These are phyloP conservation scores for Brachionus koreanus DNA, from an alignment of 1,140 invertebrate genomes.

Conservation along the genomic window DNA sequence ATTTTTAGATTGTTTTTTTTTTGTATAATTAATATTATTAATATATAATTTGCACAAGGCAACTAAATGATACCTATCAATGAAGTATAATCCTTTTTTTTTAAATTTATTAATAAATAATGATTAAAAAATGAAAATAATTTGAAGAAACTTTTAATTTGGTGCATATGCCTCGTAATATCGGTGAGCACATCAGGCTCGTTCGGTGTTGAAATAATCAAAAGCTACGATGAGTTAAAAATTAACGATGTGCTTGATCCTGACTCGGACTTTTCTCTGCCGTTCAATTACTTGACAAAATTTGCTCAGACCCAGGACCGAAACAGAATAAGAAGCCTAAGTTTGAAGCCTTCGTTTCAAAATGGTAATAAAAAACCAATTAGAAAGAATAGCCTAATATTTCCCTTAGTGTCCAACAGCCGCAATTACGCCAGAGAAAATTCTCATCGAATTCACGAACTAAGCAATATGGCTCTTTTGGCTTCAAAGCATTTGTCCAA, in stretches of 20 bases:
- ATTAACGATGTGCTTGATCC: neutral
- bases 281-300: neutral
- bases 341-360: neutral
- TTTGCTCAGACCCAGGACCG: neutral
- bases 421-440: neutral
- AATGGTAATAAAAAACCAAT: neutral
- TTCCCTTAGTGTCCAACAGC: neutral
- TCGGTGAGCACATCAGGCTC: neutral
- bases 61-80: neutral
- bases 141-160: neutral
- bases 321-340: neutral
- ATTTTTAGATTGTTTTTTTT: slow-evolving; percentile 6
- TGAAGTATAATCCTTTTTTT: neutral
- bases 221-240: neutral
- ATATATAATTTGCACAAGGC: neutral
- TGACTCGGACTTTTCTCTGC: neutral
- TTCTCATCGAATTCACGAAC: neutral
- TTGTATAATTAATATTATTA: neutral
- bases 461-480: neutral
- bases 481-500: neutral
- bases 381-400: neutral
- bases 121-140: neutral
- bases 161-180: neutral
- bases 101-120: neutral
- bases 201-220: neutral